Percentiles rank a stretch among this genome's conserved stretches.
These are phyloP conservation scores for Pteronura brasiliensis DNA, from an alignment of 2,113 vertebrate species.

Conservation along the genomic window DNA sequence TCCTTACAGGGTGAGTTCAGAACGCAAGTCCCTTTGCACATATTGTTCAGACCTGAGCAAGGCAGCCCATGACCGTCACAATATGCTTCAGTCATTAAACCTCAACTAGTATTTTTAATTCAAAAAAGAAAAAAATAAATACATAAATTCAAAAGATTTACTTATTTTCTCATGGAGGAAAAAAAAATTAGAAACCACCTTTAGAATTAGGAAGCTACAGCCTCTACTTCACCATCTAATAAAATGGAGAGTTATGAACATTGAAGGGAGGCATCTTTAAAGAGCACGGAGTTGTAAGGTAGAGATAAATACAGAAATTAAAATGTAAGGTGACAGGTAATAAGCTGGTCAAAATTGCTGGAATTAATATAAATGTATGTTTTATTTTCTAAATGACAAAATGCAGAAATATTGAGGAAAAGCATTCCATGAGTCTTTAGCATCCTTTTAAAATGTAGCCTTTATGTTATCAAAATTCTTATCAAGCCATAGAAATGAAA, in stretches of 20 bases:
- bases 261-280: not conserved
- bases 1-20: not conserved
- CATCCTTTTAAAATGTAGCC: not conserved
- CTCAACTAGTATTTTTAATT: not conserved
- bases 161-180: not conserved
- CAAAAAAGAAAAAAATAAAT: not conserved
- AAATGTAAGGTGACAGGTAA: not conserved
- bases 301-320: not conserved
- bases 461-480: not conserved
- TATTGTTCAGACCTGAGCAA: not conserved
- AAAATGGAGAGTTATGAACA: not conserved
- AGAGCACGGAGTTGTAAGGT: not conserved
- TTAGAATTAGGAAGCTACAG: not conserved
- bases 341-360: not conserved
- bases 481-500: not conserved
- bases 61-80: too few relatives aligned
- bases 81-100: not conserved
- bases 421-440: not conserved
- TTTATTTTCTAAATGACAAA: not conserved
- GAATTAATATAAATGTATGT: not conserved
- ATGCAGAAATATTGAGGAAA: not conserved
- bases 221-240: not conserved
- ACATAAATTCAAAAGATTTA: not conserved
- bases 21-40: not conserved
- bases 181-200: not conserved